These are phyloP conservation scores for Potorous gilbertii DNA, from an alignment of 2,797 vertebrate species.

Conservation along the genomic window DNA sequence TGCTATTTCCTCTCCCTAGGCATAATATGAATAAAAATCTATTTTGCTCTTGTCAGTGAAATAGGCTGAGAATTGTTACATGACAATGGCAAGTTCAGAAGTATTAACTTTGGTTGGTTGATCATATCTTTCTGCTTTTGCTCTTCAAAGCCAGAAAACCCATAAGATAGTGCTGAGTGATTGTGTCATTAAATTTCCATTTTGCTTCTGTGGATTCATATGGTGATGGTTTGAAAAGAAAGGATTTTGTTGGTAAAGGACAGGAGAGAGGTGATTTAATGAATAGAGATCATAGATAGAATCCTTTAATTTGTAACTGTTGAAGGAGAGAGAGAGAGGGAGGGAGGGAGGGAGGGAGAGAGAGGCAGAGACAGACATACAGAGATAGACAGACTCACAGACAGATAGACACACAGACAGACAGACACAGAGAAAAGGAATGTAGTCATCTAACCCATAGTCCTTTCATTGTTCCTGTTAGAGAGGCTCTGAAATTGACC, in stretches of 20 bases:
- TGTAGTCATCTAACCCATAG: not conserved
- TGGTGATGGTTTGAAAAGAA: not conserved
- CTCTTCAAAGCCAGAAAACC: not conserved
- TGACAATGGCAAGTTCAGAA: constrained; percentile 6
- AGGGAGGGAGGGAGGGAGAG: too few relatives aligned
- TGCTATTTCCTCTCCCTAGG: not conserved
- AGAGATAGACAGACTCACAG: too few relatives aligned
- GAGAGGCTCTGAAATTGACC: not conserved
- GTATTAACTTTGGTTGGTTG: not conserved
- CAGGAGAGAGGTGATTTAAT: not conserved
- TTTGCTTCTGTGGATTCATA: not conserved
- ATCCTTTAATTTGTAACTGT: not conserved
- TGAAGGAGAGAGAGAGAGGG: not conserved
- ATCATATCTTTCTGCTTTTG: constrained; percentile 21
- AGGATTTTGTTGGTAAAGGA: not conserved
- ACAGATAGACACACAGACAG: too few relatives aligned
- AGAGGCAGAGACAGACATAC: too few relatives aligned
- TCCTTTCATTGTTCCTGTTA: not conserved
- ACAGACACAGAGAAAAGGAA: not conserved
- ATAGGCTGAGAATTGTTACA: not conserved
- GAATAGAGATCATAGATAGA: not conserved
- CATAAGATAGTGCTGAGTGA: constrained; percentile 34
- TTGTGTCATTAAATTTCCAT: not conserved
- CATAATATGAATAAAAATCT: not conserved
- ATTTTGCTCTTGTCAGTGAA: not conserved